These are phyloP conservation scores for Lasioglossum malachurum DNA, from an alignment of 2,888 invertebrate species.

Conservation along the genomic window DNA sequence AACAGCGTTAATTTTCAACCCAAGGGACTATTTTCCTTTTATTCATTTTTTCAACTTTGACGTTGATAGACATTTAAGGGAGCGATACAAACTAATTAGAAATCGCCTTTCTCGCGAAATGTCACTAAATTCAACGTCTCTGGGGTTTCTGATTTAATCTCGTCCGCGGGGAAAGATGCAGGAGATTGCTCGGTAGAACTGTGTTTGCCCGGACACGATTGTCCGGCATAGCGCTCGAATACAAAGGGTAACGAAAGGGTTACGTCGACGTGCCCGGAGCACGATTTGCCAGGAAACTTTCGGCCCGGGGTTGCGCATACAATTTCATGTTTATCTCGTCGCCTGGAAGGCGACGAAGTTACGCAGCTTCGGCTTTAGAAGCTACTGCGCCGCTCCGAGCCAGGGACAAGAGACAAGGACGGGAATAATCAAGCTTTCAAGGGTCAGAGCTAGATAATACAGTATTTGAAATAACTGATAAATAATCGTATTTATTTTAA, in stretches of 20 bases:
- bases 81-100: too few species aligned
- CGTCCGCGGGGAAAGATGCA: not conserved
- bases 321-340: slow-evolving; percentile 67
- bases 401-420: not conserved
- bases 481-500: too few species aligned
- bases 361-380: not conserved
- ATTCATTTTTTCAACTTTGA: too few species aligned
- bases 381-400: not conserved
- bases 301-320: slow-evolving; percentile 41
- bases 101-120: too few species aligned
- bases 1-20: too few species aligned
- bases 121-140: not conserved
- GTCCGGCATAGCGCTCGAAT: slow-evolving; percentile 4
- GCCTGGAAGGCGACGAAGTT: slow-evolving; percentile 47
- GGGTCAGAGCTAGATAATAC: too few species aligned
- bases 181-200: not conserved
- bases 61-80: too few species aligned
- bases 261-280: slow-evolving; percentile 32
- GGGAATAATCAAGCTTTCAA: too few species aligned
- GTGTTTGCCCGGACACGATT: slow-evolving; percentile 24
- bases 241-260: slow-evolving; percentile 35
- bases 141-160: not conserved
- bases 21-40: too few species aligned
- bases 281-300: slow-evolving; percentile 61
- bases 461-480: too few species aligned